These are phyloP conservation scores for Corydoras sp. DNA, from an alignment of 2,113 vertebrate species.

Conservation along the genomic window DNA sequence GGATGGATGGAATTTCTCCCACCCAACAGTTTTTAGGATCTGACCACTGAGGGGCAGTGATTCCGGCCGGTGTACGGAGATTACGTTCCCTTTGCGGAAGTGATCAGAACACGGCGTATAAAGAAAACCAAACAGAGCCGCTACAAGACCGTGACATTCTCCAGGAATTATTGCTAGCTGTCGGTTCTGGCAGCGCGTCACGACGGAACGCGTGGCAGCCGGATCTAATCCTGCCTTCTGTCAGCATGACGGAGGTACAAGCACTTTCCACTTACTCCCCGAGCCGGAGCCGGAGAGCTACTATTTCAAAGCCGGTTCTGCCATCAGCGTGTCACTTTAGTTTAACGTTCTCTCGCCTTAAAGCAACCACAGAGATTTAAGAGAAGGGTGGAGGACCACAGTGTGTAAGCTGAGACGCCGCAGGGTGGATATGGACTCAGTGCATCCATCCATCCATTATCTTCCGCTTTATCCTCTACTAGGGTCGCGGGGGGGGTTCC, in stretches of 20 bases:
- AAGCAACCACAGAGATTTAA: neutral
- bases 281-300: slow-evolving; percentile 61
- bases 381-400: too few species aligned
- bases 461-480: too few species aligned
- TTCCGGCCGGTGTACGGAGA: neutral
- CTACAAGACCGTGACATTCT: neutral
- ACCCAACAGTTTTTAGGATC: neutral
- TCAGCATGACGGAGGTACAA: slow-evolving; percentile 51
- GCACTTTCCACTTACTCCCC: slow-evolving; percentile 60
- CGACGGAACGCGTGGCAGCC: slow-evolving; percentile 26
- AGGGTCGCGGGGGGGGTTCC: too few species aligned
- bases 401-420: too few species aligned
- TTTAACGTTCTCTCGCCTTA: slow-evolving; percentile 56
- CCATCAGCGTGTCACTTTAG: slow-evolving; percentile 47
- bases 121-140: slow-evolving; percentile 28
- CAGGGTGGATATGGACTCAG: too few species aligned
- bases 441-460: too few species aligned
- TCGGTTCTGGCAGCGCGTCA: slow-evolving; percentile 52
- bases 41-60: neutral
- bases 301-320: slow-evolving; percentile 59
- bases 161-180: slow-evolving; percentile 54
- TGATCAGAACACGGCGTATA: slow-evolving; percentile 34
- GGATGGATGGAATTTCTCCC: too few species aligned
- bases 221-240: slow-evolving; percentile 50
- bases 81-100: neutral